These are phyloP conservation scores for Nomada fucata DNA, from an alignment of 2,888 invertebrate genomes.

Conservation along the genomic window DNA sequence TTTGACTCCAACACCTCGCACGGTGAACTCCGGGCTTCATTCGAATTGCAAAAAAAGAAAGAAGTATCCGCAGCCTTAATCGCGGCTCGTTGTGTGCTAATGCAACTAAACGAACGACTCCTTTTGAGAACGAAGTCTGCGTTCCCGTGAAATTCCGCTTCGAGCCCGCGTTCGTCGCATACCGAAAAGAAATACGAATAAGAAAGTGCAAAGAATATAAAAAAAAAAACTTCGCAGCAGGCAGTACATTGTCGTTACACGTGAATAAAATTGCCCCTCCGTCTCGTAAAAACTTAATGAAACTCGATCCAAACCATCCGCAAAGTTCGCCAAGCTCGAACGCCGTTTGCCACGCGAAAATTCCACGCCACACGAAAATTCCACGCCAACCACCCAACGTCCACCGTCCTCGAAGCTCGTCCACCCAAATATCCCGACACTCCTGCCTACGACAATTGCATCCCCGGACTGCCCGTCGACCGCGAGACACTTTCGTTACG, in stretches of 20 bases:
- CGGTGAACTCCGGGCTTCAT: slow-evolving; percentile 31
- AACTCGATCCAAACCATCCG: neutral
- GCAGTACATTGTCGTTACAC: too few species aligned
- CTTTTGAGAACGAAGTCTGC: slow-evolving; percentile 29
- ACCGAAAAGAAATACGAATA: neutral
- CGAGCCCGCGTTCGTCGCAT: neutral
- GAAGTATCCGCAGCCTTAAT: slow-evolving; percentile 28
- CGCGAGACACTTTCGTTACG: neutral
- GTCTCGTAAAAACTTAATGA: neutral
- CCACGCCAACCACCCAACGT: too few species aligned
- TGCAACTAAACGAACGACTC: slow-evolving; percentile 34
- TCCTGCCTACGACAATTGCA: too few species aligned
- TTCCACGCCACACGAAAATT: too few species aligned
- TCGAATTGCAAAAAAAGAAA: slow-evolving; percentile 46
- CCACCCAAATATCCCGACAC: too few species aligned
- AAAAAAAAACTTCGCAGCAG: too few species aligned
- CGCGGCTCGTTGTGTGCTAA: slow-evolving; percentile 52
- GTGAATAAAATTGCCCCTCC: neutral
- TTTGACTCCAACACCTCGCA: slow-evolving; percentile 31
- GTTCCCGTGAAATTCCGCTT: neutral
- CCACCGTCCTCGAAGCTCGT: too few species aligned
- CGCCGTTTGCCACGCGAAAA: too few species aligned
- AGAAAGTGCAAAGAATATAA: neutral
- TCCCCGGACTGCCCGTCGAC: too few species aligned
- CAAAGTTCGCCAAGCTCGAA: too few species aligned